Conservation (phyloP, 2,113 vertebrate genomes). For the Gnathonemus echidnorhynchus region DNA sequence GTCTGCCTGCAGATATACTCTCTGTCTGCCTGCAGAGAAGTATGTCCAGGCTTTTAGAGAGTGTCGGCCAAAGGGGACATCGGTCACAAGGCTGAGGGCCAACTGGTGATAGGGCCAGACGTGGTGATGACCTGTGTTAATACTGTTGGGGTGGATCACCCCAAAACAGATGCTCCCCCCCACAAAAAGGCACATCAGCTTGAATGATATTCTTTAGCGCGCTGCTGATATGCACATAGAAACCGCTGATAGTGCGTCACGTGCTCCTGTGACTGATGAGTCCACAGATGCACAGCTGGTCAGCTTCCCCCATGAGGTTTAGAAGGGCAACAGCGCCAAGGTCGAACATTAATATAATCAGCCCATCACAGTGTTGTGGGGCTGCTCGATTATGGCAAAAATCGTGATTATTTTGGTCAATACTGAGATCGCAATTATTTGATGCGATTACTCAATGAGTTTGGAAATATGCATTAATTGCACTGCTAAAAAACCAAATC, state of each 20-base stretch:
- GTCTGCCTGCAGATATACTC: too few relatives aligned
- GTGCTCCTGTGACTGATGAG: not conserved
- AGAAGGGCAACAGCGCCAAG: not conserved
- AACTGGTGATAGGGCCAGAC: not conserved
- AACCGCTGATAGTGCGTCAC: not conserved
- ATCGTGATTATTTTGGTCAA: not conserved
- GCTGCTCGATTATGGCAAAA: not conserved
- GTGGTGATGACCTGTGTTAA: not conserved
- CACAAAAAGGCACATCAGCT: not conserved
- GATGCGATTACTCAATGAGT: not conserved
- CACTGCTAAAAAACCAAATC: not conserved
- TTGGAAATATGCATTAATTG: not conserved
- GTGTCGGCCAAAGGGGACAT: not conserved
- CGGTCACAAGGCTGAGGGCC: not conserved
- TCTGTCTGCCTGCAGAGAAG: not conserved
- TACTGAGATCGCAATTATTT: not conserved
- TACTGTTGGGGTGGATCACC: not conserved
- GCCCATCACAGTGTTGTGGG: not conserved
- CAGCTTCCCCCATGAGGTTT: not conserved
- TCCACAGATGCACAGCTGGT: not conserved
- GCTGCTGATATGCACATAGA: not conserved
- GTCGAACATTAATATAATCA: not conserved
- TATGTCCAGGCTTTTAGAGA: not conserved
- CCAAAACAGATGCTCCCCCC: not conserved
- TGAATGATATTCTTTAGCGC: not conserved